phyloP scores from a whole-genome alignment of 1,140 invertebrate genomes.

The Listronotus oregonensis region DNA sequence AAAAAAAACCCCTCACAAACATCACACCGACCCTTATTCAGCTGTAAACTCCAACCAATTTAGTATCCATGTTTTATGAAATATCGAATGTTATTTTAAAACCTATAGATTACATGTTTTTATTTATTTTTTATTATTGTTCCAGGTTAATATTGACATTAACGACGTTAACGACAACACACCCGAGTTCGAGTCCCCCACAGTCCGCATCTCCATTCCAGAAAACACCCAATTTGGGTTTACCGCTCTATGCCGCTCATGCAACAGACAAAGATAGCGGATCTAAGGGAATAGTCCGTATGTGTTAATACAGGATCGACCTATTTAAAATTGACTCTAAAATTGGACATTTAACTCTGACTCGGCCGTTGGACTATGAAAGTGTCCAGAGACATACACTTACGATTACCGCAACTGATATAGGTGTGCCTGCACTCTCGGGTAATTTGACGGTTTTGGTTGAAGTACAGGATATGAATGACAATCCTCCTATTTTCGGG shows the following conservation, averaged over 20 bases:
- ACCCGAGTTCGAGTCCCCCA: slow-evolving; percentile 81
- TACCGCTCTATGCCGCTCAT: slow-evolving; percentile 82
- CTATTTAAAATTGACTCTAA: slow-evolving; percentile 72
- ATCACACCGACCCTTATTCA: no score
- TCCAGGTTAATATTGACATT: slow-evolving; percentile 87
- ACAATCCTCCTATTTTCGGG: slow-evolving; percentile 90
- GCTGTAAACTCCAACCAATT: no score
- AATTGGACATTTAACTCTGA: slow-evolving; percentile 70
- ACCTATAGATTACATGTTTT: no score
- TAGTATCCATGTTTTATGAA: no score
- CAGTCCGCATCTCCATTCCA: slow-evolving; percentile 83
- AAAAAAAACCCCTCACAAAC: no score
- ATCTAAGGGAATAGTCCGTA: slow-evolving; percentile 80
- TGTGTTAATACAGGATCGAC: slow-evolving; percentile 52
- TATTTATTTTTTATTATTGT: background rate
- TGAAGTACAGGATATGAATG: slow-evolving; percentile 92
- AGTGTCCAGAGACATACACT: slow-evolving; percentile 80
- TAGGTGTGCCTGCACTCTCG: slow-evolving; percentile 71
- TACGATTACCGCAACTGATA: slow-evolving; percentile 81
- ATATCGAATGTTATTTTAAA: no score
- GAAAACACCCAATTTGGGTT: slow-evolving; percentile 82
- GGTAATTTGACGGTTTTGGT: slow-evolving; percentile 84
- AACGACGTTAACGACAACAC: slow-evolving; percentile 92
- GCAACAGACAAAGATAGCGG: slow-evolving; percentile 84
- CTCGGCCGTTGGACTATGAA: slow-evolving; percentile 84